Evolutionary conservation across 1,140 invertebrate species (phyloP), one percentile per base, ranked within the genome.

Genomic region (Platorchestia sp.): DNA sequence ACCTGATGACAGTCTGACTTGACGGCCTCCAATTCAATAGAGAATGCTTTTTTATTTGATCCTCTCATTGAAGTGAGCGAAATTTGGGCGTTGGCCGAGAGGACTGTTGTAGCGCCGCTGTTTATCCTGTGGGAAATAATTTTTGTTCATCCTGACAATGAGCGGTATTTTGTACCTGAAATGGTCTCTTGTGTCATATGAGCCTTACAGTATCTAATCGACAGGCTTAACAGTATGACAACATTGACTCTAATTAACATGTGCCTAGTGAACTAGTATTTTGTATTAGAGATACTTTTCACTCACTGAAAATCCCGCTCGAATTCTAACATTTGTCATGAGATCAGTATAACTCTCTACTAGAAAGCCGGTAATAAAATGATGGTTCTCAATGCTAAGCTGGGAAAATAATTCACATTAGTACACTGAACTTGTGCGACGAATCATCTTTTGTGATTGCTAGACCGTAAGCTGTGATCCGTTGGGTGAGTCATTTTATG

Each of bases 1-100:
- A 90, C 87, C 87, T 42, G 41, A 43, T 90, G 87, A 36, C 87
- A 90, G 87, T 90, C 87, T 0, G 87, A 90, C 87, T 90, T 42
- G 44, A 90, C 87, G 27, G 87, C 41, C 36, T 90, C 87, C 7
- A 90, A 6, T 42, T 90, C 44, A 5, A 90, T 5, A 3, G 87
- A 90, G 87, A 90, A 90, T 22, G 59, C 27, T 19, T 43, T 90
- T 10, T 45, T 90, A 19, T 27, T 16, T 19, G 5, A 41, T 42
- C 19, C 36, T 14, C 41, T 10, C 10, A 7, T 41, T 0, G 87
- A 90, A 7, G 19, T 90, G 41, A 90, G 3, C 5, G 27, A 43
- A 44, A 90, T 90, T 90, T 90, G 5, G 42, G 87, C 87, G 44
- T 90, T 90, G 5, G 87, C 87, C 19, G 87, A 90, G 36, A 90